Evolutionary conservation across 2,797 vertebrate species (phyloP), one percentile per base, ranked within the genome.

Genomic region (Epinephelus coioides): DNA sequence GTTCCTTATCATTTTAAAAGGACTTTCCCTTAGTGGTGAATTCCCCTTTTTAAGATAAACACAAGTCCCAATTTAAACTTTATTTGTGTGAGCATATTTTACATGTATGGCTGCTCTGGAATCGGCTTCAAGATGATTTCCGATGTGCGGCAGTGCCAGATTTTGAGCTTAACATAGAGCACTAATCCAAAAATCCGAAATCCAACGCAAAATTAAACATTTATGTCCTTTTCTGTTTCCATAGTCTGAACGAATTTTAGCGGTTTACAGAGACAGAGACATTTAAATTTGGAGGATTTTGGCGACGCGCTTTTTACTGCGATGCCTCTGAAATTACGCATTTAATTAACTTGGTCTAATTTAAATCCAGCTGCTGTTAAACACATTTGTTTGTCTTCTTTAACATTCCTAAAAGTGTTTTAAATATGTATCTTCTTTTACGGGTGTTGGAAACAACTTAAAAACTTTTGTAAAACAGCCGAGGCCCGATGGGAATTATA

Each of bases 401-500:
- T 7, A 43, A 13, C 3, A 11, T 2, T 34, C 27, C 56, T 44
- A 13, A 47, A n/a, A 6, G 19, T 30, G 57, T 64, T 44, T n/a
- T 25, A 0, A 11, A 8, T 19, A n/a, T 23, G 64, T 8, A 21
- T 38, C 27, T 14, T 6, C 40, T 11, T 43, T 7, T 30, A 3
- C 54, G 9, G 2, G 4, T 11, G 8, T 60, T 56, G 4, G 13
- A 73, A 59, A 61, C 13, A 71, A 55, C 5, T 53, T 18, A 3
- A 43, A 77, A 83, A 66, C n/a, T 70, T 78, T 15, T 10, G n/a
- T 30, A 4, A 53, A 64, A 51, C 34, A 72, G 2, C 64, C 21
- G 55, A 86, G 79, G 85, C 83, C 83, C 55, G 51, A 43, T 0
- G 43, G 17, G 25, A 54, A 53, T 51, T n/a, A 34, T 6, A 59